Conservation (phyloP, 2,888 invertebrate species). For the Pheosia tremula region DNA sequence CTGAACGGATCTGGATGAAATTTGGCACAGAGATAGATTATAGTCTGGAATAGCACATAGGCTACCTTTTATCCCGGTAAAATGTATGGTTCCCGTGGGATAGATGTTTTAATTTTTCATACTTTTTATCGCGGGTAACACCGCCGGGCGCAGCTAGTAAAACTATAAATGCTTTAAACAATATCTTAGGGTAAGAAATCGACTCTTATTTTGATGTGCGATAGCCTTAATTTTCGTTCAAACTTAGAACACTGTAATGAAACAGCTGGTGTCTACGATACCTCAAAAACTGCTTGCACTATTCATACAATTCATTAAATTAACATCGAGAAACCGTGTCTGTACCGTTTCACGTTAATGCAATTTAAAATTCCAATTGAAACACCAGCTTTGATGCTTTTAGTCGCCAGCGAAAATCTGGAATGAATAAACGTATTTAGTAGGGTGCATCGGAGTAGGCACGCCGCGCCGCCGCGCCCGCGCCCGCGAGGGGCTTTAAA, state of each 20-base stretch:
- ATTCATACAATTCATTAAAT: neutral
- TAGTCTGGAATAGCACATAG: too few species aligned
- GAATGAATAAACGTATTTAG: slow-evolving; percentile 21
- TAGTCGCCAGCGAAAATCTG: slow-evolving; percentile 18
- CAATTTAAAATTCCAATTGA: slow-evolving; percentile 33
- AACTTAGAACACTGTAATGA: neutral
- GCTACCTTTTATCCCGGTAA: too few species aligned
- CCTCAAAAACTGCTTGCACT: neutral
- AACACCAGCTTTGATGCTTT: slow-evolving; percentile 16
- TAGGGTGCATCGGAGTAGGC: slow-evolving; percentile 20
- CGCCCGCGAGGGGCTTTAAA: slow-evolving; percentile 16
- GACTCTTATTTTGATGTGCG: neutral
- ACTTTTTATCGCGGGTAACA: too few species aligned
- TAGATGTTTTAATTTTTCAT: too few species aligned
- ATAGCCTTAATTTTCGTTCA: neutral
- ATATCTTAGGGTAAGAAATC: too few species aligned
- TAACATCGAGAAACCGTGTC: slow-evolving; percentile 26
- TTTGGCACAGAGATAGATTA: too few species aligned
- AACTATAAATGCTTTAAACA: too few species aligned
- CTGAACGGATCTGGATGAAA: too few species aligned
- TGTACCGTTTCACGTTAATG: slow-evolving; percentile 24
- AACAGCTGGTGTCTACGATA: too few species aligned
- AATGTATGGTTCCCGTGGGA: too few species aligned
- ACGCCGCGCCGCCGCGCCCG: neutral
- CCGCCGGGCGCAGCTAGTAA: too few species aligned